Base-by-base conservation (phyloP, 2,888 invertebrate genomes). In the Drosophila neotestacea region DNA sequence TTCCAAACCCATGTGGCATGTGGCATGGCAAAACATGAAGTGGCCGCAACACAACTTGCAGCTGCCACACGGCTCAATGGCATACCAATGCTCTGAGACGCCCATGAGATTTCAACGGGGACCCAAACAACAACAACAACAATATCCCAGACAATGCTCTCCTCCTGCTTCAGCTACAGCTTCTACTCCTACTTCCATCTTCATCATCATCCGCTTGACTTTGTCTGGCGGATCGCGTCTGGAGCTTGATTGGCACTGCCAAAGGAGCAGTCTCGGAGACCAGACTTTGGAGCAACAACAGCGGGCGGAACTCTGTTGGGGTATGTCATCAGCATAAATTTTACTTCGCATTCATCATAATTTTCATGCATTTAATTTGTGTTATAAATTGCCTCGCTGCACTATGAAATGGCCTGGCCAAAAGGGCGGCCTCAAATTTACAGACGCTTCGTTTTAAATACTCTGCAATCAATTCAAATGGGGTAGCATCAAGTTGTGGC, bases 261-360 rank as follows among this genome's bases (percentile, higher is more conserved):
- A 62, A 10, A 54, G 61, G 47, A 58, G 68, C 11, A 27, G 22
- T 22, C 22, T 22, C 22, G 22, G 22, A 28, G 16, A 11, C 36
- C n/a, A 28, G 27, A 6, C 30, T 42, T 42, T 38, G 47, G 34
- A 39, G 39, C 42, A 28, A 41, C 36, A 46, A 28, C 51, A 51
- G 62, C 64, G 58, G 75, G 55, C 55, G 50, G 44, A 62, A 38
- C 60, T 62, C 28, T 32, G 28, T 42, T 59, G 38, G 68, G 63
- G 69, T 73, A 80, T 87, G 85, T 89, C 89, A 89, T 87, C 88
- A 87, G 78, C 88, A 87, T 87, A 87, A 87, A 87, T 87, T 87
- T 85, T 75, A 77, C 70, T 80, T 79, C 76, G 70, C 83, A 87
- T 87, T 87, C 88, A 89, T 87, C 88, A 89, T 79, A 82, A 87